Evolutionary conservation across 2,888 invertebrate genomes (phyloP).

Genomic region (Masnerella sp.): DNA sequence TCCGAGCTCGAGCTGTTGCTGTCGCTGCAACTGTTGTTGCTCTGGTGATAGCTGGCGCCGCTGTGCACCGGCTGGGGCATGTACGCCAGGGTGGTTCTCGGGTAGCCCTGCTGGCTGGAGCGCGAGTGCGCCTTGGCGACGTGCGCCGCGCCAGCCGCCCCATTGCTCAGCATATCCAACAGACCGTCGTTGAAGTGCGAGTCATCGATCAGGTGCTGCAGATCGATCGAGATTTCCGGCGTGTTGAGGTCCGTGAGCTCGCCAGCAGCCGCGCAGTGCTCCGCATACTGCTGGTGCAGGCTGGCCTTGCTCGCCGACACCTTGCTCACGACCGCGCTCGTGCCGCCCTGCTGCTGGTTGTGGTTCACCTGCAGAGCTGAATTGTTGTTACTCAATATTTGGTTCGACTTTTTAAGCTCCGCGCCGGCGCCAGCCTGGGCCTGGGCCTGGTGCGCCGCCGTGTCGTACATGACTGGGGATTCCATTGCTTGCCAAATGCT

Average conservation of each 20-base stretch:
- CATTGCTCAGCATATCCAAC: slow-evolving; percentile 87
- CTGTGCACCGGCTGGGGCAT: slow-evolving; percentile 96
- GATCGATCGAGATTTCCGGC: slow-evolving; percentile 94
- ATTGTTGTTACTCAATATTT: slow-evolving; percentile 79
- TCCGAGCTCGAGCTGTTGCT: slow-evolving; percentile 83
- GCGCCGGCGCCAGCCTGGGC: slow-evolving; percentile 75
- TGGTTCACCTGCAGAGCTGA: slow-evolving; percentile 78
- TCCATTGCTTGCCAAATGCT: slow-evolving; percentile 80
- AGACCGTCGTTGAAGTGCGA: slow-evolving; percentile 91
- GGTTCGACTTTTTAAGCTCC: slow-evolving; percentile 81
- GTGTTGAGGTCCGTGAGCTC: slow-evolving; percentile 94
- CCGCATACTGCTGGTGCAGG: slow-evolving; percentile 86
- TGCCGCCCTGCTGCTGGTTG: slow-evolving; percentile 77
- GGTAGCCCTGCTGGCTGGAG: slow-evolving; percentile 67
- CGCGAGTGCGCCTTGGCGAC: slow-evolving; percentile 39
- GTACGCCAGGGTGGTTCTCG: slow-evolving; percentile 82
- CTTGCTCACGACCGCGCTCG: slow-evolving; percentile 76
- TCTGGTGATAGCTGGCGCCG: slow-evolving; percentile 82
- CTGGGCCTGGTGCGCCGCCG: slow-evolving; percentile 80
- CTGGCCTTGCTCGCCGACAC: slow-evolving; percentile 81
- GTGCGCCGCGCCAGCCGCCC: slow-evolving; percentile 66
- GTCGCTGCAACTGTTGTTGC: slow-evolving; percentile 80
- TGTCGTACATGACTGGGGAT: slow-evolving; percentile 93
- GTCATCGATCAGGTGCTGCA: slow-evolving; percentile 95
- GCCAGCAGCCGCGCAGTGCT: slow-evolving; percentile 81